Evolutionary conservation across 2,888 invertebrate species (phyloP), one percentile per base, ranked within the genome.

Genomic region (Thymelicus sylvestris): DNA sequence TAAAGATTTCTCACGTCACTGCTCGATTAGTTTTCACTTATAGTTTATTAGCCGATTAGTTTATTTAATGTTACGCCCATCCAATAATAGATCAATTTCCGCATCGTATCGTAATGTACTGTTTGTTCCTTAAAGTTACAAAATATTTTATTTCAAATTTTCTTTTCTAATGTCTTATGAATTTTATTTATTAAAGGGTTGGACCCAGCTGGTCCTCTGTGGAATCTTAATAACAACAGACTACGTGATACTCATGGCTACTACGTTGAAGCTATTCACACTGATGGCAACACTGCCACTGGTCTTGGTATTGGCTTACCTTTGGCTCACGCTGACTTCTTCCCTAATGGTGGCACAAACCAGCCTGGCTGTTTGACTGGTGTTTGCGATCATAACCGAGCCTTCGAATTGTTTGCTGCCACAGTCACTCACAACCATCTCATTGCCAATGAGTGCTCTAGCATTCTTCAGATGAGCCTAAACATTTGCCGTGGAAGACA

Each of bases 301-400:
- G 31, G 74, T 12, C 74, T 74, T 19, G 77, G 75, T 15, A 70
- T 74, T 12, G 77, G 77, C 0, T 47, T 24, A 0, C 65, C 72
- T 0, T 83, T 95, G 5, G 95, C 92, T 1, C 86, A 94, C 72
- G 94, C 84, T 13, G 95, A 95, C 80, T 95, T 95, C 82, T 95
- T 92, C 87, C 94, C 94, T 12, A 95, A 95, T 73, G 89, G 92
- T 57, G 95, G 95, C 3, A 80, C 66, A 41, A 77, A 76, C 13
- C 88, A 89, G 70, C 87, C 88, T 5, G 86, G 84, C 0, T 89
- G 88, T 50, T 2, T 75, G 1, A 81, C 81, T n/a, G 76, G 76
- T 31, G 8, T 84, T 6, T 89, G 89, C 74, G 82, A 83, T 70
- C 89, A 88, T 73, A 81, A 83, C 63, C 81, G 86, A 5, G 80